Evolutionary conservation across 2,113 vertebrate genomes (phyloP).

Genomic region (Nerophis ophidion): DNA sequence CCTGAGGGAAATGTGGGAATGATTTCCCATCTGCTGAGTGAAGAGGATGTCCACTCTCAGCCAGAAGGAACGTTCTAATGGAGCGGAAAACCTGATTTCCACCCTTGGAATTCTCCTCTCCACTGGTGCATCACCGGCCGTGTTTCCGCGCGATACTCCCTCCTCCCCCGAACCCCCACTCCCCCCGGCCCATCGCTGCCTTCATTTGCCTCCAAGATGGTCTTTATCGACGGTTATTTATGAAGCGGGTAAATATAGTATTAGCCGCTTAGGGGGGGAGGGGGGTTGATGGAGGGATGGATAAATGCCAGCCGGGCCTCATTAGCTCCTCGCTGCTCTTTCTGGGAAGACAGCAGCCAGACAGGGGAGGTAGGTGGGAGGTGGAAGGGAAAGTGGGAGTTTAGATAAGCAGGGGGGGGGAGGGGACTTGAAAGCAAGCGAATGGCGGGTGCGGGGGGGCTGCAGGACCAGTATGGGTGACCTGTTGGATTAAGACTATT

Average conservation of each 20-base stretch:
- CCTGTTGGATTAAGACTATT: constrained; percentile 72
- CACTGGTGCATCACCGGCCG: constrained; percentile 37
- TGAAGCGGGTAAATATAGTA: constrained; percentile 32
- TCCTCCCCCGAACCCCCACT: no score
- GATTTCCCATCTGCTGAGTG: constrained; percentile 61
- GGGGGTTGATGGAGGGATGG: constrained; percentile 43
- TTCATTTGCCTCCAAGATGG: constrained; percentile 7
- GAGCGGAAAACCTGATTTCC: constrained; percentile 60
- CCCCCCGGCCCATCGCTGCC: neutral
- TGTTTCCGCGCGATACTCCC: constrained; percentile 23
- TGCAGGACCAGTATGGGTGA: constrained; percentile 41
- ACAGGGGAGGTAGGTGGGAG: constrained; percentile 17
- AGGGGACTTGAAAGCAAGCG: constrained; percentile 51
- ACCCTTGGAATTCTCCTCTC: constrained; percentile 45
- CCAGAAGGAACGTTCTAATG: constrained; percentile 58
- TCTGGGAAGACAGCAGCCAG: constrained; percentile 59
- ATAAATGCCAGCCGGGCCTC: constrained; percentile 69
- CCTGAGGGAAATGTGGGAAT: constrained; percentile 42
- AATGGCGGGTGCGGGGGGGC: constrained; percentile 26
- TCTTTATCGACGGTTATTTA: constrained; percentile 18
- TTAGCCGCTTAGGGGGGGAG: constrained; percentile 29
- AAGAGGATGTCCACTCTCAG: constrained; percentile 53
- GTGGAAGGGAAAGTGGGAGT: constrained; percentile 23
- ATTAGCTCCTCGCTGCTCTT: constrained; percentile 66
- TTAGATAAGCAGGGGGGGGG: constrained; percentile 56